phyloP scores from a whole-genome alignment of 2,113 vertebrate genomes.

The Oenanthe melanoleuca region DNA sequence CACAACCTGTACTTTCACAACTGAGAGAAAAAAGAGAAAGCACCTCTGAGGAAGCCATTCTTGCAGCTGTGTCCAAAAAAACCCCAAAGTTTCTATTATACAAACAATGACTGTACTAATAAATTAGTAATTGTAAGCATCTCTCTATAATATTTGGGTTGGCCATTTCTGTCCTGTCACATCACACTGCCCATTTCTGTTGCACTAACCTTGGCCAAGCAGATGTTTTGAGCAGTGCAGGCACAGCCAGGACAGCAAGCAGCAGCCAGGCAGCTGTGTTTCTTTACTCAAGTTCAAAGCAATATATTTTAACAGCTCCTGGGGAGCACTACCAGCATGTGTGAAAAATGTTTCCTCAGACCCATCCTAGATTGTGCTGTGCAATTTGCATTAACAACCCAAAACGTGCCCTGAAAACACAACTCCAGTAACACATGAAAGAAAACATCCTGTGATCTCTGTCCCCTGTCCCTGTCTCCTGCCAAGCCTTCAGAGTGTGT shows the following conservation, averaged over 20 bases:
- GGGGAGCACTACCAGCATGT: neutral
- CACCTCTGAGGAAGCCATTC: neutral
- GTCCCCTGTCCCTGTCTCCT: neutral
- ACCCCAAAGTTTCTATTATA: neutral
- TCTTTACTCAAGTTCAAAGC: neutral
- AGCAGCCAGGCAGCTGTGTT: neutral
- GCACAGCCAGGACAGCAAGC: neutral
- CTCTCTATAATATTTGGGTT: neutral
- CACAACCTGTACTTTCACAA: neutral
- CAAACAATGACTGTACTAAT: neutral
- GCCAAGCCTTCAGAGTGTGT: neutral
- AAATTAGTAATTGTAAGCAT: neutral
- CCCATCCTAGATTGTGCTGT: neutral
- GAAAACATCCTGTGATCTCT: neutral
- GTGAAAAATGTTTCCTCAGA: neutral
- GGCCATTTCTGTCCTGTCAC: neutral
- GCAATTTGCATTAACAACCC: neutral
- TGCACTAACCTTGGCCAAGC: neutral
- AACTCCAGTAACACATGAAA: neutral
- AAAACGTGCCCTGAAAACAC: neutral
- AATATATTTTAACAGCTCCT: neutral
- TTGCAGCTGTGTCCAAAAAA: neutral
- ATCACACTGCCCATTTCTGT: neutral
- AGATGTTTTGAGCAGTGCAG: neutral
- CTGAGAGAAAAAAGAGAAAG: neutral